Evolutionary conservation across 2,797 vertebrate species (phyloP), one percentile per base, ranked within the genome.

Genomic region (Urocyon cinereoargenteus): DNA sequence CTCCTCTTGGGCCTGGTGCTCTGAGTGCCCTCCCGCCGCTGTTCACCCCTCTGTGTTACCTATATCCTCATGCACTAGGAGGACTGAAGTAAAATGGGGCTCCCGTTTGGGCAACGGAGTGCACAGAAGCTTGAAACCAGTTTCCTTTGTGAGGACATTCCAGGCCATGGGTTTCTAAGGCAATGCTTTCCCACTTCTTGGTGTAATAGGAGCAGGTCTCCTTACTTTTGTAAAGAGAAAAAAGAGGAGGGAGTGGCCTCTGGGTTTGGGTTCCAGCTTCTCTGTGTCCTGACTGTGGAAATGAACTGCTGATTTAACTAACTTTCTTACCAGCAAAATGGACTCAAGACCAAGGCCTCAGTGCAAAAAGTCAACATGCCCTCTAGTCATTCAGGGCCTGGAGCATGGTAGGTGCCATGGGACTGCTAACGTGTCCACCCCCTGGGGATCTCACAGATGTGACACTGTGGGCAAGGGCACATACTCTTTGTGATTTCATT

Each of bases 71-170:
- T 28, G 10, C 40, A 57, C 40, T 6, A 21, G 53, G 21, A 45
- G 51, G 0, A 10, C n/a, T 34, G 40, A 85, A 51, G 31, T 62
- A 89, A 77, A 83, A 36, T 22, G 36, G 55, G 40, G 45, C 15
- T 45, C 49, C 24, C 10, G 7, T 13, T 31, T 45, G 24, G 53
- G 16, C 22, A 62, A 31, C 28, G 13, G 3, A 19, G 45, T 51
- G 31, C 21, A 18, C 45, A 62, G 53, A 83, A 59, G 68, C 40
- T 28, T 45, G 13, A 66, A 53, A 49, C 31, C n/a, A 55, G 10
- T 89, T 34, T 96, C 7, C 28, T 73, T 94, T 61, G 18, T 55
- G 66, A 84, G 64, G 79, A 72, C 59, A 75, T 66, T 31, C 78
- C 51, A 51, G 49, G 70, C 61, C 66, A 5, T 11, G 55, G 83